Evolutionary conservation across 1,140 invertebrate genomes (phyloP), one percentile per base, ranked within the genome.

Genomic region (Triops cancriformis): DNA sequence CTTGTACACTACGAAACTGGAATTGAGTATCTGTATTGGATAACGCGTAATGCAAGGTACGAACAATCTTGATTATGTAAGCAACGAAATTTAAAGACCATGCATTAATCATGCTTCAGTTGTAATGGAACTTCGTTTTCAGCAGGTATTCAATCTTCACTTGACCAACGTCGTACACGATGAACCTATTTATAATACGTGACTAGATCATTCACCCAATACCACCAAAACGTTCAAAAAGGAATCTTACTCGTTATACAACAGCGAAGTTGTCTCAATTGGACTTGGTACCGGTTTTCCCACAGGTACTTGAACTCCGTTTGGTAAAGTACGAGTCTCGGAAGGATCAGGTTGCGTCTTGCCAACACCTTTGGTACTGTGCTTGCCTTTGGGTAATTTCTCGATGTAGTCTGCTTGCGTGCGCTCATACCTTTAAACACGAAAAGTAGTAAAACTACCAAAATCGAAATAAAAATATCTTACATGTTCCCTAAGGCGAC

Each of bases 401-500:
- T 88, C 87, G 64, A 96, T 88, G 81, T 91, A 92, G 80, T 94
- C 88, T 0, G 94, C 90, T 18, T 85, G 42, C 0, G 84, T 87
- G 37, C 88, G 87, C 82, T 95, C 92, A 81, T 92, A 87, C 89
- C 90, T 91, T 76, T 12, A 43, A 37, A 72, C 26, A 79, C 80
- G 72, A 84, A 81, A 83, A 73, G 75, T 23, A n/a, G 1, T 41
- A 43, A 42, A 14, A 43, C 12, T 37, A 76, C 6, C 4, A 31
- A 74, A 23, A 6, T 74, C 12, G 1, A 31, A n/a, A 43, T 1
- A 64, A 23, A 45, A 77, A 75, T 2, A 76, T 86, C 88, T 89
- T 86, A 94, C 94, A 93, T 95, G 80, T 96, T 91, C 18, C 96
- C 97, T 4, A 99, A 87, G 18, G 97, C 97, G 0, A 99, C 97